phyloP scores from a whole-genome alignment of 2,797 vertebrate genomes.

The Anniella stebbinsi region DNA sequence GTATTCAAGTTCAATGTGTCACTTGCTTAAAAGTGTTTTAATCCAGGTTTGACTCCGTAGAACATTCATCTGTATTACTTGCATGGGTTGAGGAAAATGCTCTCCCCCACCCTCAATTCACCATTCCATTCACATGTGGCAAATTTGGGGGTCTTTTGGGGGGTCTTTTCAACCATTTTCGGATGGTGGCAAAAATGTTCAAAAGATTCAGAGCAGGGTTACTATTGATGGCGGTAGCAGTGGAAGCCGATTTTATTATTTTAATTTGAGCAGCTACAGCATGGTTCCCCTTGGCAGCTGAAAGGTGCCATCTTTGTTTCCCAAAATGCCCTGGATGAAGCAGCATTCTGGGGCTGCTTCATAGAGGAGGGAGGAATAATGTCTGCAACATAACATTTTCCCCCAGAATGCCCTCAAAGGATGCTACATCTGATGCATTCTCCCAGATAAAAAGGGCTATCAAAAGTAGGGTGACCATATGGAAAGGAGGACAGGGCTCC shows the following conservation, averaged over 20 bases:
- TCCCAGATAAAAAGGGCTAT: not conserved
- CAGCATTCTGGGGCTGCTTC: not conserved
- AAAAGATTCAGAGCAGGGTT: not conserved
- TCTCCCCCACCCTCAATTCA: not conserved
- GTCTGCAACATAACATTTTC: not conserved
- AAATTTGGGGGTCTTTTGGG: not conserved
- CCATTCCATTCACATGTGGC: not conserved
- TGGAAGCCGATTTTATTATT: not conserved
- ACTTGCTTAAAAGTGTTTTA: constrained; percentile 14
- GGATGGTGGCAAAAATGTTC: not conserved
- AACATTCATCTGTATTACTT: constrained; percentile 15
- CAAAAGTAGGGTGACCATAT: not conserved
- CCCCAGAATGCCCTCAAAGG: not conserved
- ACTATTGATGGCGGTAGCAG: not conserved
- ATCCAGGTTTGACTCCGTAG: constrained; percentile 33
- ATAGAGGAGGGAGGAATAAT: not conserved
- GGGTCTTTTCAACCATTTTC: not conserved
- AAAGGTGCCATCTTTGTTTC: not conserved
- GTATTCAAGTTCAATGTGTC: constrained; percentile 53
- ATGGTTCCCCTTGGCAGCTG: not conserved
- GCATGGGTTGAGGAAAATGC: not conserved
- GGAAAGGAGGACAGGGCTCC: too few relatives aligned
- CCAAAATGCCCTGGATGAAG: not conserved
- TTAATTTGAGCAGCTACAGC: not conserved
- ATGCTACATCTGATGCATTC: not conserved